Evolutionary conservation across 2,888 invertebrate species (phyloP).

Genomic region (Drosophila parthenogenetica): DNA sequence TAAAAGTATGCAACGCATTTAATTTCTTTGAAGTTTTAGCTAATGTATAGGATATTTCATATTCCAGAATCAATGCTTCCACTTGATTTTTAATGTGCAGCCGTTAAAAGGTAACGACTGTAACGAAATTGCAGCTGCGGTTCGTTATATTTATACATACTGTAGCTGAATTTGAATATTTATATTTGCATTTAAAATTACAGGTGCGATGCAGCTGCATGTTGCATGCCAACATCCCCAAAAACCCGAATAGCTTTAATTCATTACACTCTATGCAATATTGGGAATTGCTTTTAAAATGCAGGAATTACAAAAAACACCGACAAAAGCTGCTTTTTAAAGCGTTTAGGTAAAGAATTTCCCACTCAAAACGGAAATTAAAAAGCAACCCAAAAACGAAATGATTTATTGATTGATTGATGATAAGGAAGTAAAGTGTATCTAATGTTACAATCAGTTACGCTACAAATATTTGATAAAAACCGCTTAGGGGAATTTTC

Average conservation of each 20-base stretch:
- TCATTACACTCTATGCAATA: constrained; percentile 24
- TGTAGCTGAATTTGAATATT: constrained; percentile 21
- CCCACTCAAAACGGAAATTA: constrained; percentile 7
- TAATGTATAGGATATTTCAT: background rate
- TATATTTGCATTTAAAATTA: constrained; percentile 35
- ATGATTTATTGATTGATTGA: constrained; percentile 1
- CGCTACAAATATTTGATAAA: background rate
- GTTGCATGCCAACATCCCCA: background rate
- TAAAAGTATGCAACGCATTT: background rate
- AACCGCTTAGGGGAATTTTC: background rate
- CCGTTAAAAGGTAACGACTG: constrained; percentile 31
- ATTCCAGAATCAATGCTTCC: background rate
- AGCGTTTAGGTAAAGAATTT: constrained; percentile 11
- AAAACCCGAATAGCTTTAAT: constrained; percentile 38
- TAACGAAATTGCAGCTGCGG: constrained; percentile 49
- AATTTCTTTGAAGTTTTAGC: background rate
- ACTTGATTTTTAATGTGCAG: constrained; percentile 3
- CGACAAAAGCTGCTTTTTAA: background rate
- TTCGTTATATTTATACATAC: constrained; percentile 31
- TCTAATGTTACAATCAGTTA: background rate
- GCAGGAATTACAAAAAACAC: background rate
- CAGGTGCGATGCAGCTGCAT: constrained; percentile 19
- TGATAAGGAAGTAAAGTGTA: background rate
- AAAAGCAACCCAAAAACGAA: constrained; percentile 2
- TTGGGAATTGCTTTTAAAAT: background rate